phyloP scores from a whole-genome alignment of 2,888 invertebrate genomes.

The Nephrotoma flavescens region DNA sequence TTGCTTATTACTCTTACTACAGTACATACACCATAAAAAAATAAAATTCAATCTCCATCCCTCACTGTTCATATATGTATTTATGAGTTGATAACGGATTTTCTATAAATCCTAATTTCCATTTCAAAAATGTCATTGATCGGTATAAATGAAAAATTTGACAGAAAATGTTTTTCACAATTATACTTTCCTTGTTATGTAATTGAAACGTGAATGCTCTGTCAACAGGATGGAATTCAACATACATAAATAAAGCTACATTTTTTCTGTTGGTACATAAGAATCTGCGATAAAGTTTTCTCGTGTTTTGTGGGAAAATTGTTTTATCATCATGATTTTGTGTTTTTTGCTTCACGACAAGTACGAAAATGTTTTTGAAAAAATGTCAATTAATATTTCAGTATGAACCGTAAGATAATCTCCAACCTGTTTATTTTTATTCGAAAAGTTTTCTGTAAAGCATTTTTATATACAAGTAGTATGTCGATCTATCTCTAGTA shows the following conservation, averaged over 20 bases:
- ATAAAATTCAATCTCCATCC: no score
- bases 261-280: neutral
- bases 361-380: neutral
- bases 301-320: neutral
- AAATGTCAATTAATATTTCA: neutral
- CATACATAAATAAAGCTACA: neutral
- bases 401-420: neutral
- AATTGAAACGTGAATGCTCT: neutral
- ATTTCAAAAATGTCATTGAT: no score
- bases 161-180: no score
- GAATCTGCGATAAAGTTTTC: neutral
- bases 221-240: neutral
- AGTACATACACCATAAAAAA: no score
- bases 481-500: neutral
- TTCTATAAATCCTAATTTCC: no score
- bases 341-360: neutral
- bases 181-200: no score
- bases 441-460: neutral
- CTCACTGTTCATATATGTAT: no score
- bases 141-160: no score
- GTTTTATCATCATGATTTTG: neutral
- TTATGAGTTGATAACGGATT: no score
- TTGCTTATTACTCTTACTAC: neutral
- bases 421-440: neutral
- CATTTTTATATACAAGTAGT: neutral